Evolutionary conservation across 2,113 vertebrate genomes (phyloP).

Genomic region (Heloderma charlesbogerti): DNA sequence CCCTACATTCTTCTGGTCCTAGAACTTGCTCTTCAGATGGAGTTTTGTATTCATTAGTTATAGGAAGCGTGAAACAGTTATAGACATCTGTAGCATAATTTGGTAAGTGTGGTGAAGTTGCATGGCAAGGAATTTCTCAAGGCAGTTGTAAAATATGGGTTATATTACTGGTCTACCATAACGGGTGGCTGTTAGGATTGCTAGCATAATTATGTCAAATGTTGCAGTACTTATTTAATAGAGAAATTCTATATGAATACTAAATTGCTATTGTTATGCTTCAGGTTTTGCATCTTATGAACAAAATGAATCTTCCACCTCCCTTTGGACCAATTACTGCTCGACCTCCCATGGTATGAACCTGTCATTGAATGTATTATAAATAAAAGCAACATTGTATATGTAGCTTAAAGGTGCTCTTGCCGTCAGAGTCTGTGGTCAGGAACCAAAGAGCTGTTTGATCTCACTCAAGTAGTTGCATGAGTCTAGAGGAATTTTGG

Average conservation of each 20-base stretch:
- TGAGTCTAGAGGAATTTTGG: not conserved
- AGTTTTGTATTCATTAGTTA: not conserved
- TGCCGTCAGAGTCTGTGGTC: not conserved
- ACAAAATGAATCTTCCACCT: conserved; percentile 98
- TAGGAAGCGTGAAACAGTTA: not conserved
- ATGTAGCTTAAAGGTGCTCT: not conserved
- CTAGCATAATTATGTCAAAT: not conserved
- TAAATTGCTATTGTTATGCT: conserved; percentile 18
- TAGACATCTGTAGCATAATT: not conserved
- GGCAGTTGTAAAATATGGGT: not conserved
- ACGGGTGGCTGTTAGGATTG: not conserved
- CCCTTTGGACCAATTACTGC: conserved; percentile 93
- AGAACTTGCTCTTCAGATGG: not conserved
- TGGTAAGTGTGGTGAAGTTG: not conserved
- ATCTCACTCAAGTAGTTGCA: not conserved
- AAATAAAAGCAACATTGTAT: not conserved
- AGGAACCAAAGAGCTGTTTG: not conserved
- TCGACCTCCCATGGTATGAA: conserved; percentile 89
- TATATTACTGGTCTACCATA: not conserved
- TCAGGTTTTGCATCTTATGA: conserved; percentile 98
- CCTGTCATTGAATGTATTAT: not conserved
- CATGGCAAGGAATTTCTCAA: not conserved
- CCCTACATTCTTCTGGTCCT: not conserved
- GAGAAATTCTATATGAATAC: not conserved
- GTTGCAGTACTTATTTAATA: not conserved